Conservation (phyloP, 2,888 invertebrate species). For the Micoletzkya japonica region DNA sequence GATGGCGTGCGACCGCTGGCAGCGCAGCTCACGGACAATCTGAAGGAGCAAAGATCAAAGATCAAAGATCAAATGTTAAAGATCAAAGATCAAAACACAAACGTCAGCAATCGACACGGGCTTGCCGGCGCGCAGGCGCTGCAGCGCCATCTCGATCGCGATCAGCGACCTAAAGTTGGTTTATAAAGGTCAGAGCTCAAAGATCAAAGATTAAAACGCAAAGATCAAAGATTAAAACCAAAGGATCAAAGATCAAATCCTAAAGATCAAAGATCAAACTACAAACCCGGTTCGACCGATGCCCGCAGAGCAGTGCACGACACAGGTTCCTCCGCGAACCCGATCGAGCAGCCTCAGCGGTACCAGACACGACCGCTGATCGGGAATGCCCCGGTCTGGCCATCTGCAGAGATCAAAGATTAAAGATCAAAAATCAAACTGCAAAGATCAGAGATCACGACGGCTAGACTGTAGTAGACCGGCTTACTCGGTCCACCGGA, state of each 20-base stretch:
- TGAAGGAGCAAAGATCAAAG: not conserved
- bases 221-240: no score
- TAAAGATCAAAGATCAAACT: no score
- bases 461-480: not conserved
- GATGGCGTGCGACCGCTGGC: slow-evolving; percentile 22
- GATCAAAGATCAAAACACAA: not conserved
- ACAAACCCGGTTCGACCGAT: slow-evolving; percentile 46
- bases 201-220: no score
- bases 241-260: no score
- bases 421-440: not conserved
- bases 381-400: slow-evolving; percentile 49
- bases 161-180: slow-evolving; percentile 30
- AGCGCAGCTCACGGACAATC: slow-evolving; percentile 26
- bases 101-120: slow-evolving; percentile 44
- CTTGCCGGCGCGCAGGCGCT: slow-evolving; percentile 32
- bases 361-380: slow-evolving; percentile 39
- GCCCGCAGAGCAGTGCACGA: slow-evolving; percentile 48
- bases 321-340: slow-evolving; percentile 35
- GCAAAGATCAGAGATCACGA: not conserved
- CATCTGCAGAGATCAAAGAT: slow-evolving; percentile 34
- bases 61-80: no score
- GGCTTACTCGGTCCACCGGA: slow-evolving; percentile 43
- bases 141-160: slow-evolving; percentile 43
- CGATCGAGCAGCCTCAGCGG: slow-evolving; percentile 37
- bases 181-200: no score